Conservation (phyloP, 1,140 invertebrate species). For the Grapholita molesta region DNA sequence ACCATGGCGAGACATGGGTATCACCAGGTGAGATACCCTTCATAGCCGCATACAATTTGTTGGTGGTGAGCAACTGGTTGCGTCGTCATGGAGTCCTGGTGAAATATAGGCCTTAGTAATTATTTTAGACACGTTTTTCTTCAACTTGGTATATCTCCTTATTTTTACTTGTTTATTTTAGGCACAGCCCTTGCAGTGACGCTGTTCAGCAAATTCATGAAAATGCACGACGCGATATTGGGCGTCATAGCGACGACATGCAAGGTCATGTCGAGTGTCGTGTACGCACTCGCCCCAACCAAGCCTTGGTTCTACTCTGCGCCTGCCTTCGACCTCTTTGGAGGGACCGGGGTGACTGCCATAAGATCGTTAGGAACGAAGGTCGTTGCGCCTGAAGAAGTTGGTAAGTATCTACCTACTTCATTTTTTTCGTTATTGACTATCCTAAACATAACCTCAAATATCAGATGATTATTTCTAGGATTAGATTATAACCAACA, state of each 20-base stretch:
- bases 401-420: conserved; percentile 45
- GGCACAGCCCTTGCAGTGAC: conserved; percentile 64
- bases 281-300: conserved; percentile 64
- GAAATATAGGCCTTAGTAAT: too few relatives aligned
- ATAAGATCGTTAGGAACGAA: conserved; percentile 80
- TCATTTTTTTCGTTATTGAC: not conserved
- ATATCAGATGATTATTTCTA: too few relatives aligned
- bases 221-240: conserved; percentile 66
- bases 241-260: conserved; percentile 62
- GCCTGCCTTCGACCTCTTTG: conserved; percentile 77
- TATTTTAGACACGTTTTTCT: too few relatives aligned
- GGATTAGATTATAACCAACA: too few relatives aligned
- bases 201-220: conserved; percentile 61
- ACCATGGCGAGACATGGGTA: too few relatives aligned
- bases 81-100: too few relatives aligned
- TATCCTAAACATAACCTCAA: too few relatives aligned
- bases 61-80: too few relatives aligned
- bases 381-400: conserved; percentile 75
- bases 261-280: conserved; percentile 56
- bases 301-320: conserved; percentile 62
- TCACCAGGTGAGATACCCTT: too few relatives aligned
- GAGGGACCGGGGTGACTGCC: conserved; percentile 74
- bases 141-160: too few relatives aligned
- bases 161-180: conserved; percentile 45
- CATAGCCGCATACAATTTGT: too few relatives aligned